Evolutionary conservation across 2,797 vertebrate species (phyloP).

Genomic region (Poeciliopsis gracilis): DNA sequence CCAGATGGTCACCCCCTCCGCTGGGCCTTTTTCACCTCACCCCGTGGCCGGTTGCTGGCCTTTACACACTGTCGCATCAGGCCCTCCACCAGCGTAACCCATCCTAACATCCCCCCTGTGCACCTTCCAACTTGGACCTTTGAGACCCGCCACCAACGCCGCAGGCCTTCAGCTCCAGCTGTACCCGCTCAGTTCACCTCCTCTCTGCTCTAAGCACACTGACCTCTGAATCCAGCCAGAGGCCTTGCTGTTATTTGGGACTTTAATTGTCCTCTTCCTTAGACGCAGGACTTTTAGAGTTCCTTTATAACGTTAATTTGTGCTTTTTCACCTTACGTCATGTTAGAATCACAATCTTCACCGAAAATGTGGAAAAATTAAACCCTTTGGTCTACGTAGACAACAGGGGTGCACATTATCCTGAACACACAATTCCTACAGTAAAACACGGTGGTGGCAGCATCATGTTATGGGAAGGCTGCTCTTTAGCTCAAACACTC

Average conservation of each 20-base stretch:
- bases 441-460: not conserved
- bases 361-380: not conserved
- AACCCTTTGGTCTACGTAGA: not conserved
- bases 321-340: not conserved
- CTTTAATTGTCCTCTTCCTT: conserved; percentile 23
- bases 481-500: not conserved
- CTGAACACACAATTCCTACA: not conserved
- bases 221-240: conserved; percentile 69
- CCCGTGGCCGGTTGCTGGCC: conserved; percentile 42
- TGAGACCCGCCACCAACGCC: conserved; percentile 33
- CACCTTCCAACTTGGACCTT: conserved; percentile 63
- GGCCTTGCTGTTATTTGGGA: conserved; percentile 45
- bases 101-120: conserved; percentile 12
- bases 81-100: not conserved
- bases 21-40: conserved; percentile 41
- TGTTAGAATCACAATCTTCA: not conserved
- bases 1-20: conserved; percentile 80
- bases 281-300: not conserved
- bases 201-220: conserved; percentile 58
- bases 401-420: not conserved
- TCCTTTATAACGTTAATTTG: not conserved
- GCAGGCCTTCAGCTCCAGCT: conserved; percentile 58
- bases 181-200: conserved; percentile 43
- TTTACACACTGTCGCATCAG: conserved; percentile 47
- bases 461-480: not conserved